Evolutionary conservation across 2,797 vertebrate genomes (phyloP).

Genomic region (Leptoclinus maculatus): DNA sequence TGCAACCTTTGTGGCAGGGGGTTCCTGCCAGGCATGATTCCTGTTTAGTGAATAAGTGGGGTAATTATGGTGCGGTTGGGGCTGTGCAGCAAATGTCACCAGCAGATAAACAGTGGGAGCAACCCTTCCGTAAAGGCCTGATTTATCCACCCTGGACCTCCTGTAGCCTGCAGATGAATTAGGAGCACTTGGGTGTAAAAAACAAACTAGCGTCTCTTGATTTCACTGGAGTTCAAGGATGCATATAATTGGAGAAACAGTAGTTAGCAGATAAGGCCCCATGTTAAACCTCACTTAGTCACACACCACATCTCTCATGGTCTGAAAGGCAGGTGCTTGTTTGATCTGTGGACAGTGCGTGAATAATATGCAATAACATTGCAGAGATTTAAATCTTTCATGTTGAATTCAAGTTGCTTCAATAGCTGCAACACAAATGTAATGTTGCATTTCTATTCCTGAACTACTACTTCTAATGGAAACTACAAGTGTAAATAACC

Average conservation of each 20-base stretch:
- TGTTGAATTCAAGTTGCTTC: constrained; percentile 11
- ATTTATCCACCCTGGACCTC: constrained; percentile 88
- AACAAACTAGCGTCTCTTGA: constrained; percentile 84
- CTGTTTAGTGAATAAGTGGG: constrained; percentile 98
- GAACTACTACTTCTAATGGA: constrained; percentile 21
- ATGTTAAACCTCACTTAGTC: constrained; percentile 86
- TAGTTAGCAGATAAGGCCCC: constrained; percentile 86
- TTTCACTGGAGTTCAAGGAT: constrained; percentile 92
- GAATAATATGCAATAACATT: constrained; percentile 27
- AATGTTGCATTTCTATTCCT: constrained; percentile 12
- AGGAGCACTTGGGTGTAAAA: constrained; percentile 91
- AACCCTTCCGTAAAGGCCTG: constrained; percentile 93
- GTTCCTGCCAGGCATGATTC: constrained; percentile 94
- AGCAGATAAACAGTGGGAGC: constrained; percentile 96
- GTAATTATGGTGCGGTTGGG: constrained; percentile 96
- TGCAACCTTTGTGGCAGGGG: constrained; percentile 91
- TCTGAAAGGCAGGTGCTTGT: constrained; percentile 42
- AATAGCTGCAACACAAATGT: constrained; percentile 7
- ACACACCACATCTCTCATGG: constrained; percentile 51
- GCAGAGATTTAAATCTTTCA: constrained; percentile 11
- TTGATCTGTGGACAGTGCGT: constrained; percentile 26
- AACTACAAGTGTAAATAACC: constrained; percentile 48
- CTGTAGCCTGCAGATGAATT: constrained; percentile 91
- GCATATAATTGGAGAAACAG: constrained; percentile 92
- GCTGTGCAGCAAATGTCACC: constrained; percentile 95